Evolutionary conservation across 2,797 vertebrate species (phyloP).

Genomic region (Amniataba percoides): DNA sequence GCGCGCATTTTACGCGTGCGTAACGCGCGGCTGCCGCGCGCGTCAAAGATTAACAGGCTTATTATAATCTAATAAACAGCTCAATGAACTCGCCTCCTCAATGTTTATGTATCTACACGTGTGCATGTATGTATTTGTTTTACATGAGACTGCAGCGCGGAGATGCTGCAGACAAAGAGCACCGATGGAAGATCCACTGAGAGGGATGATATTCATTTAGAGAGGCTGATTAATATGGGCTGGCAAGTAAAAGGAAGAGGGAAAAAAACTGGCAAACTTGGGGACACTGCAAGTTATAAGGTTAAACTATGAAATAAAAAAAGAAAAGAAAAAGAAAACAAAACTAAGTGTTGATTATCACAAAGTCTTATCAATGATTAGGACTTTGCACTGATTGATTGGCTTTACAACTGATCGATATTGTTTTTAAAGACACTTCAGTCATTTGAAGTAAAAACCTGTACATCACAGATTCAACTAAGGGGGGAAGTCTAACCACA

Average conservation of each 20-base stretch:
- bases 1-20: slow-evolving; percentile 56
- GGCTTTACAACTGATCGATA: not conserved
- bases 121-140: no score
- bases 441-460: not conserved
- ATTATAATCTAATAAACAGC: not conserved
- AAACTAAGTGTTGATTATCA: not conserved
- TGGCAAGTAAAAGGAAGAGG: not conserved
- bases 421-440: not conserved
- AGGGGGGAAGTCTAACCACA: not conserved
- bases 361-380: not conserved
- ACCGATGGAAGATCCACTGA: not conserved
- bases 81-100: not conserved
- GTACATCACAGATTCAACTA: not conserved
- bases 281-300: not conserved
- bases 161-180: slow-evolving; percentile 24
- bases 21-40: not conserved
- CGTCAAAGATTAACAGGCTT: not conserved
- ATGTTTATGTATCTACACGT: no score
- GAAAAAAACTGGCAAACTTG: not conserved
- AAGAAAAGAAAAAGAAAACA: no score
- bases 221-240: not conserved
- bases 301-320: not conserved
- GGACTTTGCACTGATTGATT: not conserved
- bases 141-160: not conserved
- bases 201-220: not conserved